Base-by-base conservation (phyloP, 2,888 invertebrate genomes). In the Actias luna region DNA sequence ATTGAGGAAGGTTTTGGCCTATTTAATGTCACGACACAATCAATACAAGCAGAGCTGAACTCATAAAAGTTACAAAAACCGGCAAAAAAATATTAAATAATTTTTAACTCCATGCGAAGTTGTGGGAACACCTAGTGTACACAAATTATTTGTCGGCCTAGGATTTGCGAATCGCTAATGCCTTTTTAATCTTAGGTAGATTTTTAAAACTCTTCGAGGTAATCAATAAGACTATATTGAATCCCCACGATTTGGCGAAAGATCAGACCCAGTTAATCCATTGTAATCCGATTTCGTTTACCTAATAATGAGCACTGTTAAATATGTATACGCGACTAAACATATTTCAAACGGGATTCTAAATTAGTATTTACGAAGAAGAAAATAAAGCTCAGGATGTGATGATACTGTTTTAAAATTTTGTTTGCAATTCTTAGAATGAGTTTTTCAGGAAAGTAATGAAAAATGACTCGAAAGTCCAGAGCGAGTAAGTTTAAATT, bases 271-370 rank as follows among this genome's bases (percentile, higher is more conserved):
- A 83, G 79, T 79, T 80, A 79, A 83, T 78, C 79, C 78, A 81
- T 78, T 72, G 79, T 86, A 87, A 88, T 88, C 86, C 82, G 85
- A 88, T 88, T 89, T 83, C 84, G 87, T 88, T 88, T 81, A 79
- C 82, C 80, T 79, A 86, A 80, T 89, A 89, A 89, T 88, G 85
- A 89, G 84, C 80, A 80, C 80, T 86, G 88, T 88, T 88, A 89
- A 88, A 84, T 76, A 79, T 76, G 72, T 29, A 27, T 27, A 63
- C 18, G 46, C 60, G 50, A 22, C 42, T 33, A 18, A 59, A 36
- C 22, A 18, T 18, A 18, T 22, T 29, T 12, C 39, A 12, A 59
- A 63, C 22, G 4, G 25, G 22, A 10, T 18, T 22, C 7, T n/a
- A 59, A 63, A 27, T 52, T 63, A 22, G 14, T 39, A 39, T 50